phyloP scores from a whole-genome alignment of 1,140 invertebrate genomes.

The Lordiphosa stackelbergi region DNA sequence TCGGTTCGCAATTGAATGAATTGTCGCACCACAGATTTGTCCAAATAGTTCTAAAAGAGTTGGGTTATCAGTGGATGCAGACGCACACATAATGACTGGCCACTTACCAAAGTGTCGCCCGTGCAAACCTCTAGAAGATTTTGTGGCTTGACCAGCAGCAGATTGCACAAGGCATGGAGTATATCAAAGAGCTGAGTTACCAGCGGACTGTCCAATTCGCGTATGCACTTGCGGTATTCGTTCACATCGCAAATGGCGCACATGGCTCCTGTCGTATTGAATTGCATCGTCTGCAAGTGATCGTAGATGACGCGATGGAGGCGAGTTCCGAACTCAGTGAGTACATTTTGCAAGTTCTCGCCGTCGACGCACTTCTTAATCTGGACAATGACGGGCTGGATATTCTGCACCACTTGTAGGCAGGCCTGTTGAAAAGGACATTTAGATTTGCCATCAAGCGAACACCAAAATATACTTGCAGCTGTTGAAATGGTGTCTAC shows the following conservation, averaged over 20 bases:
- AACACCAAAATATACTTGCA: conserved; percentile 75
- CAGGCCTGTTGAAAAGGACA: conserved; percentile 85
- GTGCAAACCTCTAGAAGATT: conserved; percentile 97
- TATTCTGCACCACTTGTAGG: conserved; percentile 89
- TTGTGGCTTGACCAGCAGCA: conserved; percentile 96
- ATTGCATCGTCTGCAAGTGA: conserved; percentile 96
- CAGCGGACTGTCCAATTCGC: conserved; percentile 85
- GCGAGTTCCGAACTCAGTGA: conserved; percentile 92
- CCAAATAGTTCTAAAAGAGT: conserved; percentile 86
- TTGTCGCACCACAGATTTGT: conserved; percentile 90
- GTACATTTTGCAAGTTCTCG: conserved; percentile 91
- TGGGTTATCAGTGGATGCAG: conserved; percentile 3
- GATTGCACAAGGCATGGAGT: conserved; percentile 95
- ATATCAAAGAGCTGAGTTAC: conserved; percentile 95
- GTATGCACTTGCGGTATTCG: conserved; percentile 91
- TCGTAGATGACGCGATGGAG: conserved; percentile 97
- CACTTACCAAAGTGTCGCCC: conserved; percentile 92
- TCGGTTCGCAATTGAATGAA: conserved; percentile 96
- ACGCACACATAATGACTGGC: neutral
- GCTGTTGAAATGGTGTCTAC: conserved; percentile 87
- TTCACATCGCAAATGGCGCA: conserved; percentile 98
- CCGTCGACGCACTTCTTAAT: conserved; percentile 94
- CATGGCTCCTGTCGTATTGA: conserved; percentile 97
- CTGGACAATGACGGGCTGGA: conserved; percentile 86
- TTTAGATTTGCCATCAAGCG: neutral